Conservation (phyloP, 2,797 vertebrate species). For the Lerista edwardsae region DNA sequence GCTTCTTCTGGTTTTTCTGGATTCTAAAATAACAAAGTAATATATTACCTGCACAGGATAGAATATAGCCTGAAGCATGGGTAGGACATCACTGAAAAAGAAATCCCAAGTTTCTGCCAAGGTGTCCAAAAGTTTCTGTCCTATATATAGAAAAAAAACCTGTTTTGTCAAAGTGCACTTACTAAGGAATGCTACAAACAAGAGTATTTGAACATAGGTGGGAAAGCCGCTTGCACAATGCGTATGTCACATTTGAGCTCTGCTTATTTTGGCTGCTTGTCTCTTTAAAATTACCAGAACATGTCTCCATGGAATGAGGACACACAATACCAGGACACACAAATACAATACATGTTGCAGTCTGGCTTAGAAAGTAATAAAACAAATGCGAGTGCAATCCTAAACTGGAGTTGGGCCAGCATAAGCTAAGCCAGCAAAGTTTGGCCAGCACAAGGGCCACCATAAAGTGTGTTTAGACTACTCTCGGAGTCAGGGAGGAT, state of each 20-base stretch:
- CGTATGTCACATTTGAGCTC: neutral
- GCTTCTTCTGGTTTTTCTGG: constrained; percentile 65
- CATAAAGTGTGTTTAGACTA: no score
- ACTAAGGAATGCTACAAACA: neutral
- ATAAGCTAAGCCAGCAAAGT: no score
- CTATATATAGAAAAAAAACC: constrained; percentile 73
- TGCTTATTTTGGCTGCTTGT: neutral
- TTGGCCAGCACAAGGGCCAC: no score
- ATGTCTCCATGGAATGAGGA: no score
- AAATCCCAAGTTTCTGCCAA: constrained; percentile 99
- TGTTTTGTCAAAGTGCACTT: neutral
- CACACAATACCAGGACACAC: no score
- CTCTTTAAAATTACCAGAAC: neutral
- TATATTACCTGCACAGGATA: constrained; percentile 90
- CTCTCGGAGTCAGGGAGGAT: no score
- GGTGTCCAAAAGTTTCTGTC: constrained; percentile 97
- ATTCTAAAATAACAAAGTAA: constrained; percentile 52
- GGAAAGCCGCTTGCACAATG: neutral
- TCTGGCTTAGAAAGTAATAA: no score
- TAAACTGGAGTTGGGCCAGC: no score
- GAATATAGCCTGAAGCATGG: constrained; percentile 97
- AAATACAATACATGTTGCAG: no score
- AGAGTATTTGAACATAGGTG: neutral
- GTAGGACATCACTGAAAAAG: constrained; percentile 96
- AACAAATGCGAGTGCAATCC: no score